phyloP scores from a whole-genome alignment of 2,888 invertebrate genomes.

The Cerastis rubricosa region DNA sequence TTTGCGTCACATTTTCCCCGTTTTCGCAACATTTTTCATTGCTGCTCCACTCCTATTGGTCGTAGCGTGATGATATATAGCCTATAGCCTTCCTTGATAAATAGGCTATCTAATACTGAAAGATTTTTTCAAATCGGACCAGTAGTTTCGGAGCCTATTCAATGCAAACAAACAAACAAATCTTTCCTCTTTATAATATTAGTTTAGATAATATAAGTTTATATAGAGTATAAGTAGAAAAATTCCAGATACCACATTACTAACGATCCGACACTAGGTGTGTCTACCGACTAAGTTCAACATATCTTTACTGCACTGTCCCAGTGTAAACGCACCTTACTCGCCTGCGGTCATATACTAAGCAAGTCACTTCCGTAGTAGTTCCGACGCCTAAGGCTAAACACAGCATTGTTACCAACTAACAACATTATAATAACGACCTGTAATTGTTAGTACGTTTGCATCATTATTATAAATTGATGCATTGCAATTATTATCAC shows the following conservation, averaged over 20 bases:
- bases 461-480: conserved; percentile 47
- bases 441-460: conserved; percentile 33
- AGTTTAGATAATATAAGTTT: no score
- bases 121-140: no score
- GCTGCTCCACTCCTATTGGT: no score
- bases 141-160: no score
- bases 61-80: no score
- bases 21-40: no score
- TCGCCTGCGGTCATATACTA: conserved; percentile 15
- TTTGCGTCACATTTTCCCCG: no score
- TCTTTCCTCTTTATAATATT: no score
- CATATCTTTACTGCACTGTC: neutral
- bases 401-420: conserved; percentile 17
- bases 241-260: neutral
- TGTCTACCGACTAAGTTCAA: neutral
- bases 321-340: conserved; percentile 23
- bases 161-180: no score
- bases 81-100: no score
- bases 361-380: conserved; percentile 53
- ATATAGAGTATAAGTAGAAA: neutral
- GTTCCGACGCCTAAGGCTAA: conserved; percentile 59
- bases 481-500: conserved; percentile 31
- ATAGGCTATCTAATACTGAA: no score
- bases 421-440: conserved; percentile 50
- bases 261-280: neutral